Evolutionary conservation across 2,797 vertebrate species (phyloP).

Genomic region (Perodicticus potto): DNA sequence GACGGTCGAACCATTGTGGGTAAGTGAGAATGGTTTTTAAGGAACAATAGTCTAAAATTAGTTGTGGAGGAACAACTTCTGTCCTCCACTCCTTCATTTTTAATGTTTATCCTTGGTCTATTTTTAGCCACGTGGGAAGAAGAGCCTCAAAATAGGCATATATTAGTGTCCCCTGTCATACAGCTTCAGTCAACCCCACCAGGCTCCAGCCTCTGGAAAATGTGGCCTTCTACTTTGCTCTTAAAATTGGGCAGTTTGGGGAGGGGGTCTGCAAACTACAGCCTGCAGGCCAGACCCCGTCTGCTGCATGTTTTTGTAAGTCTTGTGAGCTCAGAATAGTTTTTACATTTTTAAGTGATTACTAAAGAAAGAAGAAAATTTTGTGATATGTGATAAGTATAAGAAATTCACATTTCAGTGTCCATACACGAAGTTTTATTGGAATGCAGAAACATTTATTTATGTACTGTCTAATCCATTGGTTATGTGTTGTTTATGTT

Average conservation of each 20-base stretch:
- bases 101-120: neutral
- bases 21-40: conserved; percentile 83
- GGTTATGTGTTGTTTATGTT: neutral
- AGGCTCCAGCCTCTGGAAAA: neutral
- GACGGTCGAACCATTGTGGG: conserved; percentile 98
- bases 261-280: neutral
- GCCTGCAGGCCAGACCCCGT: neutral
- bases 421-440: neutral
- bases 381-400: neutral
- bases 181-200: neutral
- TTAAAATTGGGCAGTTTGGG: neutral
- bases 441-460: neutral
- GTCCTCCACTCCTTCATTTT: neutral
- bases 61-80: too few relatives aligned
- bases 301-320: neutral
- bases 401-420: neutral
- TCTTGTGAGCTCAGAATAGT: neutral
- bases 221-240: neutral
- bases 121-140: neutral
- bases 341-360: conserved; percentile 15
- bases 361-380: neutral
- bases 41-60: neutral
- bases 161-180: neutral
- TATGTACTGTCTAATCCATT: neutral
- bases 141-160: neutral